Base-by-base conservation (phyloP, 2,888 invertebrate genomes). In the Odontocolon sp. region DNA sequence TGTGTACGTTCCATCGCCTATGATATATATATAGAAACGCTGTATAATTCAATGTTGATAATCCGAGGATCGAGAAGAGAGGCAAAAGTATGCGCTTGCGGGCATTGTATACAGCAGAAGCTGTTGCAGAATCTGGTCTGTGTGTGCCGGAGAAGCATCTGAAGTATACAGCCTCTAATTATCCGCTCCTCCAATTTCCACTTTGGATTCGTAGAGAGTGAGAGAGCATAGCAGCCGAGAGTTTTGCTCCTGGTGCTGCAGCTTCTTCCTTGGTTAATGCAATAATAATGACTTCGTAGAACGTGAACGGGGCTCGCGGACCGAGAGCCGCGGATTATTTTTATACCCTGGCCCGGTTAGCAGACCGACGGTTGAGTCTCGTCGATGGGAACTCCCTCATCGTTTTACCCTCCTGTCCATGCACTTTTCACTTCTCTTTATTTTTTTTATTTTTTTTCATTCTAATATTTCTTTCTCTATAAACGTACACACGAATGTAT, bases 151-250 rank as follows among this genome's bases (percentile, higher is more conserved):
- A 52, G 18, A 57, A 52, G 16, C n/a, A 23, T 63, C 54, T 38
- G 69, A 57, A 66, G 54, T 16, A 21, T n/a, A n/a, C 38, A 56
- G 75, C 54, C 80, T 74, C 74, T 83, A 81, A 84, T 84, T 82
- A 82, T 82, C 78, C 77, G 72, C 77, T 82, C 78, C 79, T 71
- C 77, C 80, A 81, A 82, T 80, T 78, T 81, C 77, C 78, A 80
- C 80, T 59, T 54, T 33, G 26, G 59, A 73, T 61, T 59, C 11
- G 23, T 47, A 61, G 36, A 42, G 40, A 66, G n/a, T 26, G 8
- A 23, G 33, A 71, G 23, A 61, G 36, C 23, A 14, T 26, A 47
- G 52, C 6, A 26, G 31, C 23, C 52, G 40, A 42, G 16, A 28
- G 23, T 38, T 40, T 14, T 3, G 33, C 11, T 59, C 59, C 57